Percentiles rank a stretch among this genome's conserved stretches.
Evolutionary conservation across 2,888 invertebrate genomes (phyloP).

Genomic region (Stramonita haemastoma): DNA sequence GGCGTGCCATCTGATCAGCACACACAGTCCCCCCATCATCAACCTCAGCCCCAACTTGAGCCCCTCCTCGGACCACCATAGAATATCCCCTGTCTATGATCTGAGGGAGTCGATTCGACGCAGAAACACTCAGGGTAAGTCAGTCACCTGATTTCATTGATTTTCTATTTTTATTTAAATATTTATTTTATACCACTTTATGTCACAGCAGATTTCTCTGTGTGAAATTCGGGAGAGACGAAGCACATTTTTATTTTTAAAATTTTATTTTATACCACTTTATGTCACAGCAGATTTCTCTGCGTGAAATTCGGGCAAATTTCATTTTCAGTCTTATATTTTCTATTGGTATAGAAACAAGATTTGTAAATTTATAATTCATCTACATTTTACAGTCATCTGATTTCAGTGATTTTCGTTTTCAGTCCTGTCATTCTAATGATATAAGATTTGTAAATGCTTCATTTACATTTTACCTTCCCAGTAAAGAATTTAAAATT

Average conservation of each 20-base stretch:
- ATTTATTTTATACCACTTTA: background rate
- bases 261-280: background rate
- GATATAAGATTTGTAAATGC: no score
- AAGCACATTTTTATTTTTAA: no score
- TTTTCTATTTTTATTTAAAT: background rate
- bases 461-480: no score
- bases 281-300: no score
- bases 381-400: no score
- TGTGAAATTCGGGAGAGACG: no score
- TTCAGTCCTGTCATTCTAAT: background rate
- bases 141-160: background rate
- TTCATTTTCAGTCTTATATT: no score
- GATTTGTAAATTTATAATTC: no score
- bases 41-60: slow-evolving; percentile 73
- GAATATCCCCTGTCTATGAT: slow-evolving; percentile 74
- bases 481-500: no score
- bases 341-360: no score
- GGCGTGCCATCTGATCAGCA: slow-evolving; percentile 69
- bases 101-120: slow-evolving; percentile 72
- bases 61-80: slow-evolving; percentile 61
- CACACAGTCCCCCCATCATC: slow-evolving; percentile 75
- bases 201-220: no score
- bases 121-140: slow-evolving; percentile 66
- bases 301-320: no score
- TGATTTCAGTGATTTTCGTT: background rate